These are phyloP conservation scores for Caenorhabditis becei DNA, from an alignment of 2,888 invertebrate species.

Conservation along the genomic window DNA sequence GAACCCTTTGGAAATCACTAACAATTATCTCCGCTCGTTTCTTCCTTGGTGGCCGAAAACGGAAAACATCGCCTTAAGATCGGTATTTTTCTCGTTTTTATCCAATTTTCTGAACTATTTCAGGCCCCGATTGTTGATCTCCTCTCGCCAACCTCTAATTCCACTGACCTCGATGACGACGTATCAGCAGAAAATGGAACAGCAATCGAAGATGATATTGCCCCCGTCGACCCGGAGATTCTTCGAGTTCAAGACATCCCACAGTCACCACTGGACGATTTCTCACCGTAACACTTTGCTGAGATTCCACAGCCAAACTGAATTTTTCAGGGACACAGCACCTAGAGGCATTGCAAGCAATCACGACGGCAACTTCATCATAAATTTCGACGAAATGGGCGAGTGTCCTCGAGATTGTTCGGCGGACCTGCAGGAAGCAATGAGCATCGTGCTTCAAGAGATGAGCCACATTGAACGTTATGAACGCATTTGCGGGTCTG, in stretches of 20 bases:
- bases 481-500: constrained; percentile 59
- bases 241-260: constrained; percentile 35
- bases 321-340: constrained; percentile 5
- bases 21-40: constrained; percentile 47
- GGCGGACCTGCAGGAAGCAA: constrained; percentile 51
- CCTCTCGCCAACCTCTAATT: not conserved
- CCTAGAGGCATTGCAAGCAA: constrained; percentile 7
- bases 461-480: constrained; percentile 69
- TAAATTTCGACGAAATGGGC: constrained; percentile 53
- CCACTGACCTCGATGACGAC: not conserved
- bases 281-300: constrained; percentile 29
- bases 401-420: constrained; percentile 64
- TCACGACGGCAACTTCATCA: constrained; percentile 46
- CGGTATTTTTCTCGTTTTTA: constrained; percentile 3
- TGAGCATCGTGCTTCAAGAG: constrained; percentile 58
- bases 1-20: constrained; percentile 28
- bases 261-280: constrained; percentile 42
- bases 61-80: constrained; percentile 23
- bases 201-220: not conserved
- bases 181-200: not conserved
- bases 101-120: not conserved
- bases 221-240: constrained; percentile 3
- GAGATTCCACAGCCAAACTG: too few relatives aligned
- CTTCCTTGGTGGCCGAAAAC: constrained; percentile 59
- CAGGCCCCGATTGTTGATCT: constrained; percentile 1